Conservation (phyloP, 2,797 vertebrate species). For the Jordanella pulchra region DNA sequence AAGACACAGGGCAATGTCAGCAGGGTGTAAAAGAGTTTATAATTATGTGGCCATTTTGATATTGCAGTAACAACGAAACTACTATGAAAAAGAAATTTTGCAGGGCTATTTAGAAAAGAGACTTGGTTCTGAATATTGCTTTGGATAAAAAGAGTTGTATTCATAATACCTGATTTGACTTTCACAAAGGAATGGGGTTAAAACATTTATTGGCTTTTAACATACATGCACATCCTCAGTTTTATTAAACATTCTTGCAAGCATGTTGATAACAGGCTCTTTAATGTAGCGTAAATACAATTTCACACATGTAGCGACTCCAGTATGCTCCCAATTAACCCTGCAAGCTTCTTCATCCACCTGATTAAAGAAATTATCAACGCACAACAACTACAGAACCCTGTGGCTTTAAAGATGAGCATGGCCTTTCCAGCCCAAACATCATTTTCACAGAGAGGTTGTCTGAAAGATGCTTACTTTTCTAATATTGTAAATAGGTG, state of each 20-base stretch:
- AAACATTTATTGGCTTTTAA: slow-evolving; percentile 66
- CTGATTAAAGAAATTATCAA: slow-evolving; percentile 81
- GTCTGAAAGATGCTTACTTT: slow-evolving; percentile 6
- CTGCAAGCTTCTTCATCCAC: slow-evolving; percentile 73
- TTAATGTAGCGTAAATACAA: slow-evolving; percentile 73
- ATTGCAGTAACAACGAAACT: slow-evolving; percentile 7
- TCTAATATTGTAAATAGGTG: slow-evolving; percentile 15
- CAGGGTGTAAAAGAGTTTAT: slow-evolving; percentile 35
- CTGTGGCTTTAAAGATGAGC: slow-evolving; percentile 40
- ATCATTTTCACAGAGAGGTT: slow-evolving; percentile 20
- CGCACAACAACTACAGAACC: slow-evolving; percentile 65
- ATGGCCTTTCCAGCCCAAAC: slow-evolving; percentile 43
- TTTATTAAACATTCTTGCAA: slow-evolving; percentile 26
- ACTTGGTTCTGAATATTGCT: slow-evolving; percentile 9
- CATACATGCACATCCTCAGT: slow-evolving; percentile 45
- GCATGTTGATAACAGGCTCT: slow-evolving; percentile 51
- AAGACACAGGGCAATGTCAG: slow-evolving; percentile 43
- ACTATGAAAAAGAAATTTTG: slow-evolving; percentile 18
- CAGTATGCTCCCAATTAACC: slow-evolving; percentile 82
- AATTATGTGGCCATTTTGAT: slow-evolving; percentile 38
- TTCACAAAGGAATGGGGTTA: slow-evolving; percentile 44
- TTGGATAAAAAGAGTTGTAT: neutral
- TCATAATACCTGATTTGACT: neutral
- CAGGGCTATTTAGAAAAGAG: neutral
- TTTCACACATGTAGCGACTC: slow-evolving; percentile 74